phyloP scores from a whole-genome alignment of 1,140 invertebrate genomes.

The Drosophila lacteicornis region DNA sequence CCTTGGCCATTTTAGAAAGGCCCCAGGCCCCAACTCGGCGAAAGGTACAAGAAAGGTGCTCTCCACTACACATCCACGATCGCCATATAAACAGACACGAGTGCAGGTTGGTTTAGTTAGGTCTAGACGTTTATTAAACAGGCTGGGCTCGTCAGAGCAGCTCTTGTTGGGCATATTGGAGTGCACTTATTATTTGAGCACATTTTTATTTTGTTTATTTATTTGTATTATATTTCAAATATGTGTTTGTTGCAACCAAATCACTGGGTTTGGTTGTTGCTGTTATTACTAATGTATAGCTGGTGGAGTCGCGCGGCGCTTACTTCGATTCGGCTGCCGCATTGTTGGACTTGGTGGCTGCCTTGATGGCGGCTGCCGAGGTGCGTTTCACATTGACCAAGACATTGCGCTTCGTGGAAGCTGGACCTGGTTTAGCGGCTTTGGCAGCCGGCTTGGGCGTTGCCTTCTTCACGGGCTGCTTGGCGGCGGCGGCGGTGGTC shows the following conservation, averaged over 20 bases:
- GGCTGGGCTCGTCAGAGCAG: constrained; percentile 38
- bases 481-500: constrained; percentile 14
- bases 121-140: constrained; percentile 72
- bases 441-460: constrained; percentile 52
- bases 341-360: constrained; percentile 51
- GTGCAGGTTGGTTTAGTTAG: constrained; percentile 55
- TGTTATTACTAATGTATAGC: constrained; percentile 11
- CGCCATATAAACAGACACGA: constrained; percentile 18
- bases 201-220: constrained; percentile 26
- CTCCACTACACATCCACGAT: constrained; percentile 4
- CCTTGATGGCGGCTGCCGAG: constrained; percentile 51
- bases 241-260: constrained; percentile 59
- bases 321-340: constrained; percentile 55
- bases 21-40: constrained; percentile 42
- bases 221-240: constrained; percentile 45
- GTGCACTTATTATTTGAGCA: constrained; percentile 43
- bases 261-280: constrained; percentile 67
- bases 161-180: constrained; percentile 20
- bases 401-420: constrained; percentile 68
- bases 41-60: constrained; percentile 46
- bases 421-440: constrained; percentile 59
- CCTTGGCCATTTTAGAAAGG: constrained; percentile 69
- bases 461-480: constrained; percentile 50
- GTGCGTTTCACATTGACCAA: constrained; percentile 72
- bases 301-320: constrained; percentile 34